Evolutionary conservation across 1,140 invertebrate species (phyloP).

Genomic region (Acromyrmex echinatior): DNA sequence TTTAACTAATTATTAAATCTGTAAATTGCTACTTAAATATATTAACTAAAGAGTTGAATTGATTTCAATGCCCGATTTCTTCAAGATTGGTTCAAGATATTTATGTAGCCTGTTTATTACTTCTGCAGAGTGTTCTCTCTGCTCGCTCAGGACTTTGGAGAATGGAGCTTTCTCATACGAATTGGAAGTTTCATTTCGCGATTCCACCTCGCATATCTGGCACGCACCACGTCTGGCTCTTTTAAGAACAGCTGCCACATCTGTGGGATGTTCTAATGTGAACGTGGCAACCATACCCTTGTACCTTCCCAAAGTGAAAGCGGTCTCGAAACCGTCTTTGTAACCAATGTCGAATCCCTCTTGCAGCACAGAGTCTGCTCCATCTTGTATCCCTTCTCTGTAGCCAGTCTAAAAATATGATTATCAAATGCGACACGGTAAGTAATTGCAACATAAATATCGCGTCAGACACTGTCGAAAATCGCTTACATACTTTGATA

Average conservation of each 20-base stretch:
- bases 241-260: slow-evolving; percentile 77
- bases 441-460: slow-evolving; percentile 6
- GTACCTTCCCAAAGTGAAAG: slow-evolving; percentile 85
- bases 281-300: slow-evolving; percentile 80
- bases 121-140: slow-evolving; percentile 72
- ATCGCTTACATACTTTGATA: slow-evolving; percentile 75
- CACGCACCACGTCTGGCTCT: slow-evolving; percentile 80
- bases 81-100: slow-evolving; percentile 77
- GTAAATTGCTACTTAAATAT: background rate
- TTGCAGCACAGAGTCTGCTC: slow-evolving; percentile 87
- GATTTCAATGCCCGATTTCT: slow-evolving; percentile 67
- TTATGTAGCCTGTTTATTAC: slow-evolving; percentile 72
- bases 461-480: too few relatives aligned
- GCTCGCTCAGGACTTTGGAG: slow-evolving; percentile 71
- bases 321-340: slow-evolving; percentile 86
- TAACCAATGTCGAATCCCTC: slow-evolving; percentile 88
- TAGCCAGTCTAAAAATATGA: slow-evolving; percentile 82
- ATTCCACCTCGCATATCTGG: slow-evolving; percentile 77
- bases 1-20: slow-evolving; percentile 18
- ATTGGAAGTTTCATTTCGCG: slow-evolving; percentile 34
- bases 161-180: slow-evolving; percentile 66
- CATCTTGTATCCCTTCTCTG: slow-evolving; percentile 87
- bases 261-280: slow-evolving; percentile 72
- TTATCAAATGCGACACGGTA: slow-evolving; percentile 18
- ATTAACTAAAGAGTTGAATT: background rate